Base-by-base conservation (phyloP, 2,888 invertebrate species). In the Lumbricus terrestris region DNA sequence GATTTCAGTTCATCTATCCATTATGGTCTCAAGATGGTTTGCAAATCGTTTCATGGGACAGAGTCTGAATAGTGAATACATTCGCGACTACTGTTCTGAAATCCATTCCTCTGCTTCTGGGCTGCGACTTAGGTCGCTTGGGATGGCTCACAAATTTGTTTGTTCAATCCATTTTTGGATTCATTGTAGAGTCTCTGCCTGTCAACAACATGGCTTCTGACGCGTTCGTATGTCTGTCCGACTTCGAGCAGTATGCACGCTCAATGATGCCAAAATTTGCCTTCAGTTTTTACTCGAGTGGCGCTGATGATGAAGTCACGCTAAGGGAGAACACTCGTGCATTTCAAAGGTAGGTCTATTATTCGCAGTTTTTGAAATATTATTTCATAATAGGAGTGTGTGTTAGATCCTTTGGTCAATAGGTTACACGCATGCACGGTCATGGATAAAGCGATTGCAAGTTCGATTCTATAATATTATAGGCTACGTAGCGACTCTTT, bases 301-400 rank as follows among this genome's bases (percentile, higher is more conserved):
- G 98, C 0, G 97, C 98, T 0, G 97, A 97, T 4, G 96, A 97
- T 47, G 97, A 98, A 94, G 95, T 96, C 91, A 97, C 97, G 0
- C 95, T 98, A 90, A 94, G 94, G 23, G 96, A 97, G 93, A 98
- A 98, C 93, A 96, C 95, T 93, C 95, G 95, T 85, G 97, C 97
- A 1, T 98, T 97, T 94, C 96, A 96, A 93, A 97, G 96, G 97
- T 97, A n/a, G n/a, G n/a, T n/a, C n/a, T n/a, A 69, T n/a, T 69
- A 29, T 69, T 69, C 69, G n/a, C 69, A n/a, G 29, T n/a, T n/a
- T 29, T 69, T 16, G n/a, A 69, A 69, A 69, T n/a, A 5, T n/a
- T 69, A 69, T n/a, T 69, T n/a, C n/a, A n/a, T n/a, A n/a, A n/a
- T 47, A 69, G 69, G 69, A 69, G 8, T 69, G 16, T 69, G 69